Percentiles rank a stretch among this genome's conserved stretches.
Conservation (phyloP, 2,113 vertebrate species). For the Camelus bactrianus region DNA sequence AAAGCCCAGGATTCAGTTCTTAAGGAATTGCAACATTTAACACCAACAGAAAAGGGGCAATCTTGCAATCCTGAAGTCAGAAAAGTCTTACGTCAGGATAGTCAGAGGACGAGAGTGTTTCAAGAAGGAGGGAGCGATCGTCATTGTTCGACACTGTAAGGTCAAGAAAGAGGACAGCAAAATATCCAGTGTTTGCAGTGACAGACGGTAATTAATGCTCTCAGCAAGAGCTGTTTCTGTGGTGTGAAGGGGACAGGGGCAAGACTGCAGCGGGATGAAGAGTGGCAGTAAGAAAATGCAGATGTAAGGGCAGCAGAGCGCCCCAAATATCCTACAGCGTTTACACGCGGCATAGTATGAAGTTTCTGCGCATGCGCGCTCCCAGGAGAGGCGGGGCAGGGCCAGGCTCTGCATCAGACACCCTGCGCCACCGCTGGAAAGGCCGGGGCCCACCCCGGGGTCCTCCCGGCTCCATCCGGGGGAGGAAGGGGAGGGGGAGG, state of each 20-base stretch:
- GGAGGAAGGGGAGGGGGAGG: neutral
- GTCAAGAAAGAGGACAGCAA: neutral
- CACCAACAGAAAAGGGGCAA: neutral
- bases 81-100: neutral
- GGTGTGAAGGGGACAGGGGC: no score
- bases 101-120: neutral
- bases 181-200: neutral
- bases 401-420: neutral
- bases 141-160: neutral
- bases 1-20: neutral
- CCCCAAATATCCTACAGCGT: neutral
- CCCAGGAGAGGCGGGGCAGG: fast-evolving
- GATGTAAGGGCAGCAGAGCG: neutral
- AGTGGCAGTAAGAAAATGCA: neutral
- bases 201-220: neutral
- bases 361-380: no score
- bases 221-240: neutral
- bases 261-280: neutral
- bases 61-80: neutral
- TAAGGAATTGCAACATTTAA: neutral
- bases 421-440: neutral
- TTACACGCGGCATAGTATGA: fast-evolving
- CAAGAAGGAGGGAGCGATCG: neutral
- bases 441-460: fast-evolving
- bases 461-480: neutral